These are phyloP conservation scores for Camponotus pennsylvanicus DNA, from an alignment of 1,140 invertebrate species.

Conservation along the genomic window DNA sequence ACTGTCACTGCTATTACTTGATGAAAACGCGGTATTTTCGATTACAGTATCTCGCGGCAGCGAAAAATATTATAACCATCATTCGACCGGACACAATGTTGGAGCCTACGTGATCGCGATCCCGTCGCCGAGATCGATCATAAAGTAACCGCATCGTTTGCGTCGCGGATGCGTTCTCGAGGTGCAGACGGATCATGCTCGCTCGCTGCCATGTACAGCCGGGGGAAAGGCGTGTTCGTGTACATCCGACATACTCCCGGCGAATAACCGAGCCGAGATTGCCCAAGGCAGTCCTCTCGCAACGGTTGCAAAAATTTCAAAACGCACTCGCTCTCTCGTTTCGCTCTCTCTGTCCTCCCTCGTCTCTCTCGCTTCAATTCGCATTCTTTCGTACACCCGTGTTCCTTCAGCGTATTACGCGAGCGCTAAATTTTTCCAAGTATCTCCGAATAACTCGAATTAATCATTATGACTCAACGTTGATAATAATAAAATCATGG, in stretches of 20 bases:
- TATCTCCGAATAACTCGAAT: neutral
- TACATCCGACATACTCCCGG: slow-evolving; percentile 35
- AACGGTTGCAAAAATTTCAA: slow-evolving; percentile 62
- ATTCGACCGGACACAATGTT: neutral
- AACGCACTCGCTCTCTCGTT: slow-evolving; percentile 40
- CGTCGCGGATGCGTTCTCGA: slow-evolving; percentile 15
- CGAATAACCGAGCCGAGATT: slow-evolving; percentile 45
- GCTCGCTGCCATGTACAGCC: neutral
- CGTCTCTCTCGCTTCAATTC: slow-evolving; percentile 5
- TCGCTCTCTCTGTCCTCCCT: slow-evolving; percentile 4
- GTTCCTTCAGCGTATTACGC: too few species aligned
- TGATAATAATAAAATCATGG: neutral
- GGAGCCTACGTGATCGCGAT: neutral
- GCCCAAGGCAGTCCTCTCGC: slow-evolving; percentile 26
- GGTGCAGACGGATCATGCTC: slow-evolving; percentile 34
- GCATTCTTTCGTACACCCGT: slow-evolving; percentile 16
- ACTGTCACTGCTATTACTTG: neutral
- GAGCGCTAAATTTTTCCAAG: neutral
- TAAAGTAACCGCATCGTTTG: slow-evolving; percentile 46
- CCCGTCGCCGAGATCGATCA: slow-evolving; percentile 16
- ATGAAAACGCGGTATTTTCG: neutral
- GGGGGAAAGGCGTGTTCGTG: slow-evolving; percentile 40
- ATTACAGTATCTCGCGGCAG: slow-evolving; percentile 11
- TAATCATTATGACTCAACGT: neutral
- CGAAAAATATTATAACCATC: slow-evolving; percentile 8